Percentiles rank a stretch among this genome's conserved stretches.
Evolutionary conservation across 2,113 vertebrate genomes (phyloP).

Genomic region (Triplophysa siluroides): DNA sequence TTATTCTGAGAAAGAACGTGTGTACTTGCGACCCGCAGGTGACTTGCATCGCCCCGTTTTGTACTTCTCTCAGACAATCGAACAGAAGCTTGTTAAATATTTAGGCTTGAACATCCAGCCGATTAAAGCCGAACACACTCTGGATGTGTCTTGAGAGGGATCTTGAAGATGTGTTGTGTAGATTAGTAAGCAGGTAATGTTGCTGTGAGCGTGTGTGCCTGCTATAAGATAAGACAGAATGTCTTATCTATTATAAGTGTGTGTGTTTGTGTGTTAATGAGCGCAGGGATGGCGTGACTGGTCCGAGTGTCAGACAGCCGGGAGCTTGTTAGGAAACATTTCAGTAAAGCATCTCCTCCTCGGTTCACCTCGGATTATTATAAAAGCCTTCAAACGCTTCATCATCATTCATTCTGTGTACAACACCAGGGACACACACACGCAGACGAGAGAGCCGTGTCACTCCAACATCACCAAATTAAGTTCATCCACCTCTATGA

Average conservation of each 20-base stretch:
- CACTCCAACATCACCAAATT: no score
- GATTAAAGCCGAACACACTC: background rate
- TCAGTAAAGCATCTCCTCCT: conserved; percentile 24
- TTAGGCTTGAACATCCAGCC: background rate
- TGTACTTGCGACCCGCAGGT: background rate
- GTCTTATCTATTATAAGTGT: background rate
- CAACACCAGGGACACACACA: conserved; percentile 22
- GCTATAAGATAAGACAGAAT: background rate
- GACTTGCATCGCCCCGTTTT: background rate
- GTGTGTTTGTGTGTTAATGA: conserved; percentile 16
- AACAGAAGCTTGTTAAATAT: conserved; percentile 27
- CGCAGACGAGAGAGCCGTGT: background rate
- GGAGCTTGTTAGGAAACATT: conserved; percentile 42
- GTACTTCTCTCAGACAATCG: background rate
- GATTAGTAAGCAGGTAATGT: background rate
- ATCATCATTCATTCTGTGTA: conserved; percentile 33
- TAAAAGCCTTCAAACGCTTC: conserved; percentile 29
- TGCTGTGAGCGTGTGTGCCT: background rate
- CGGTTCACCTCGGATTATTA: conserved; percentile 37
- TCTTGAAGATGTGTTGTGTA: background rate
- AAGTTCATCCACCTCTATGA: no score
- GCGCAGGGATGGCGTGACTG: background rate
- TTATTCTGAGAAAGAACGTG: background rate
- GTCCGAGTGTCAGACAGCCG: conserved; percentile 26
- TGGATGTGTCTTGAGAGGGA: background rate